phyloP scores from a whole-genome alignment of 1,140 invertebrate species.

The Drosophila tropicalis region DNA sequence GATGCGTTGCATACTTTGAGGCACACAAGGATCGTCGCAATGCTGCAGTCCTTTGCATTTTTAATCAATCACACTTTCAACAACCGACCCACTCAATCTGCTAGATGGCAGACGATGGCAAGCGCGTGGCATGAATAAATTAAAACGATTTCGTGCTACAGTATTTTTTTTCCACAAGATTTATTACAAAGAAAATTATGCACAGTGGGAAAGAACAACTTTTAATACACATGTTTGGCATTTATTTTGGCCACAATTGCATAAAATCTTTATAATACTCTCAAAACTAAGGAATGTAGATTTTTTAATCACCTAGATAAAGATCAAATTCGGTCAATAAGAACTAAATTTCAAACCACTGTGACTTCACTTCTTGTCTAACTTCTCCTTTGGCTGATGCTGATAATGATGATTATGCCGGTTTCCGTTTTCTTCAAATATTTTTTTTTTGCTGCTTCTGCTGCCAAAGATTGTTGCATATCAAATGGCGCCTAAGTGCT shows the following conservation, averaged over 20 bases:
- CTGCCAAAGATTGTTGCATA: conserved; percentile 77
- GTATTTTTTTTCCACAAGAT: conserved; percentile 53
- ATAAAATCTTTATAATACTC: too few species aligned
- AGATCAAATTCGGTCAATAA: too few species aligned
- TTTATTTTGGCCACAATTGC: too few species aligned
- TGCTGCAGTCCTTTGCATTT: conserved; percentile 67
- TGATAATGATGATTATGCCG: conserved; percentile 57
- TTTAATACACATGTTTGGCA: too few species aligned
- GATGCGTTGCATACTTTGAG: conserved; percentile 32
- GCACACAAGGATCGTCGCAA: conserved; percentile 39
- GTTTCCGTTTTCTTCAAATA: conserved; percentile 32
- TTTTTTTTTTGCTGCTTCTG: conserved; percentile 16
- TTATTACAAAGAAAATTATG: conserved; percentile 58
- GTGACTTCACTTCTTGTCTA: background rate
- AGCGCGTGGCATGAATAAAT: conserved; percentile 76
- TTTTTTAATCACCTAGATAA: too few species aligned
- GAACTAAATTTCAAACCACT: background rate
- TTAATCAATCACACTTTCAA: conserved; percentile 55
- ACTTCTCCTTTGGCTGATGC: conserved; percentile 25
- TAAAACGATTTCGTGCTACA: conserved; percentile 68
- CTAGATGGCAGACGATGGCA: conserved; percentile 24
- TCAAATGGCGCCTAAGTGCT: conserved; percentile 74
- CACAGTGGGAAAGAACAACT: background rate
- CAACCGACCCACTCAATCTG: conserved; percentile 25
- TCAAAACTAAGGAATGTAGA: too few species aligned